These are phyloP conservation scores for Pheosia gnoma DNA, from an alignment of 2,888 invertebrate species.

Conservation along the genomic window DNA sequence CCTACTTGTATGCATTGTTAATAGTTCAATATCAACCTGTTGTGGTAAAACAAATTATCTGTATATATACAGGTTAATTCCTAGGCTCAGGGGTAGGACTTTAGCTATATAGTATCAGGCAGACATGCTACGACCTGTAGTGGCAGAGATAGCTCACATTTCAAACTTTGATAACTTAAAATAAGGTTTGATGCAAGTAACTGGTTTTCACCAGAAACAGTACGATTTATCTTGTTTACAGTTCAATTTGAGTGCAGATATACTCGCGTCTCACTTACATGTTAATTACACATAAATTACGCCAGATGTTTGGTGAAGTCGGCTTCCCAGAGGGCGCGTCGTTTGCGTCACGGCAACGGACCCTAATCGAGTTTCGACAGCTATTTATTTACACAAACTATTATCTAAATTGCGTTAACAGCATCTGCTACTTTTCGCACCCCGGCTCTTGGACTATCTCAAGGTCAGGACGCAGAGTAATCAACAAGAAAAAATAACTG, in stretches of 20 bases:
- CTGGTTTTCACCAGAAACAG: too few relatives aligned
- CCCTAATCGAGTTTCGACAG: constrained; percentile 76
- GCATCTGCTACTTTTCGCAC: constrained; percentile 78
- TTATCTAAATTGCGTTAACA: constrained; percentile 80
- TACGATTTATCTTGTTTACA: too few relatives aligned
- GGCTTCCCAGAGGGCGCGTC: constrained; percentile 57
- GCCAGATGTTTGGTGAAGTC: constrained; percentile 64
- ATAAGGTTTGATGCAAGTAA: too few relatives aligned
- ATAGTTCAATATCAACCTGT: too few relatives aligned
- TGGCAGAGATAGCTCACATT: too few relatives aligned
- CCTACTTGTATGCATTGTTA: too few relatives aligned
- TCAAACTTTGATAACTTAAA: too few relatives aligned
- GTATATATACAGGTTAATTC: too few relatives aligned
- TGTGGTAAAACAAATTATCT: too few relatives aligned
- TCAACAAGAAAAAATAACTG: background rate
- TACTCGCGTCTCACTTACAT: background rate
- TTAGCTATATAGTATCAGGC: too few relatives aligned
- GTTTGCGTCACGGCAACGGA: constrained; percentile 51
- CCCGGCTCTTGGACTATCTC: constrained; percentile 52
- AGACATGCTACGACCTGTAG: too few relatives aligned
- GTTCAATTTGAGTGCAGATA: background rate
- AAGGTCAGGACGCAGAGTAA: constrained; percentile 50
- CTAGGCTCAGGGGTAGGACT: too few relatives aligned
- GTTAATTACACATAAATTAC: constrained; percentile 46
- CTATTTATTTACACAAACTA: constrained; percentile 81